Percentiles rank a stretch among this genome's conserved stretches.
Conservation (phyloP, 2,888 invertebrate species). For the Leucophenga maculata region DNA sequence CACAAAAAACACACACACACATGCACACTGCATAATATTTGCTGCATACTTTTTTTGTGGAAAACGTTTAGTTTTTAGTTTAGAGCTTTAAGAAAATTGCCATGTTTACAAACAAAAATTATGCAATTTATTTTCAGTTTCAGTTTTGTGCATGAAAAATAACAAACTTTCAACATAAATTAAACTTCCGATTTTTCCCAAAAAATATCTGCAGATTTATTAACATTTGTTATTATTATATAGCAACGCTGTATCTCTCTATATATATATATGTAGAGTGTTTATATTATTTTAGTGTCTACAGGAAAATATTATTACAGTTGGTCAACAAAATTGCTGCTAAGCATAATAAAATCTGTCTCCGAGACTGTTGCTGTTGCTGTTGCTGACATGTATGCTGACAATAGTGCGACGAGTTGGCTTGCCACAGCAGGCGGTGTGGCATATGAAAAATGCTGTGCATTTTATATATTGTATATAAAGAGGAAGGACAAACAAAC, state of each 20-base stretch:
- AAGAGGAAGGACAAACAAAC: too few species aligned
- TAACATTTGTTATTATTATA: neutral
- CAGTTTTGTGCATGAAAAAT: too few species aligned
- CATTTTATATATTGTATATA: too few species aligned
- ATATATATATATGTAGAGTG: neutral
- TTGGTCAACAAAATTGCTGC: constrained; percentile 8
- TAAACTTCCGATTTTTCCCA: constrained; percentile 29
- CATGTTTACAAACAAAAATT: too few species aligned
- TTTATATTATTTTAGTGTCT: constrained; percentile 1
- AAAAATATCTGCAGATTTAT: constrained; percentile 18
- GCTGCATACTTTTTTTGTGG: constrained; percentile 29
- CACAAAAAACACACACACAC: constrained; percentile 17
- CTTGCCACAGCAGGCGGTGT: too few species aligned
- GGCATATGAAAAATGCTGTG: too few species aligned
- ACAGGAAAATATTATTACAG: constrained; percentile 8
- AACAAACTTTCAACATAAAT: constrained; percentile 4
- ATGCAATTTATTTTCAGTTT: too few species aligned
- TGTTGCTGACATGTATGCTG: neutral
- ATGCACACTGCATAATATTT: constrained; percentile 28
- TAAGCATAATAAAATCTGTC: constrained; percentile 3
- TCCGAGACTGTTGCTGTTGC: neutral
- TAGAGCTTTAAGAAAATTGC: too few species aligned
- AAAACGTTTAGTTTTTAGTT: neutral
- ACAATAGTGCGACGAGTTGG: neutral
- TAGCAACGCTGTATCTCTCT: too few species aligned